Conservation (phyloP, 2,797 vertebrate genomes). For the Emydoidea blandingii region DNA sequence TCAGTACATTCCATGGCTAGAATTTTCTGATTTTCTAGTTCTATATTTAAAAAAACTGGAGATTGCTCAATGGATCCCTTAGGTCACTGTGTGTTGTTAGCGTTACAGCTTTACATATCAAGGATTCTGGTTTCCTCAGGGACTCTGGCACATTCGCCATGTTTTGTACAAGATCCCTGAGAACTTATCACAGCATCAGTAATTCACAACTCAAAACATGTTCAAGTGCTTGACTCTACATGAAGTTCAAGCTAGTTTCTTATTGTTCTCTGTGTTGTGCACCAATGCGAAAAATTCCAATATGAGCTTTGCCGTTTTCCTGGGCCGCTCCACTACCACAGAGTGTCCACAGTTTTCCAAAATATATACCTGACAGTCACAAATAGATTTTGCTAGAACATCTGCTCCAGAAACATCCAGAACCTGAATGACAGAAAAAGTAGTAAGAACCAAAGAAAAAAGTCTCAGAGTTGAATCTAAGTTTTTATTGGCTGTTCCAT, state of each 20-base stretch:
- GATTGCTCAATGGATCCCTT: constrained; percentile 64
- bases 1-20: constrained; percentile 34
- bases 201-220: constrained; percentile 46
- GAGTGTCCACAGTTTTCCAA: constrained; percentile 94
- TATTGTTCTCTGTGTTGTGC: constrained; percentile 81
- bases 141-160: constrained; percentile 70
- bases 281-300: constrained; percentile 85
- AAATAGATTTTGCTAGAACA: constrained; percentile 81
- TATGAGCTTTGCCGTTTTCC: constrained; percentile 90
- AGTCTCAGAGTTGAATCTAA: rapidly evolving
- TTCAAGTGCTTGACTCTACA: not conserved
- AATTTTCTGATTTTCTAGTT: constrained; percentile 54
- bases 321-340: constrained; percentile 91
- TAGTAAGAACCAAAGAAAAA: not conserved
- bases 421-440: constrained; percentile 79
- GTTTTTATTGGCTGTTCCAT: not conserved
- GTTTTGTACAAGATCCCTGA: constrained; percentile 81
- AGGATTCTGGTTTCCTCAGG: constrained; percentile 77
- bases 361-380: constrained; percentile 87
- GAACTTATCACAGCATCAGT: constrained; percentile 70
- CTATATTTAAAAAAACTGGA: constrained; percentile 62
- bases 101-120: constrained; percentile 46
- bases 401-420: constrained; percentile 90
- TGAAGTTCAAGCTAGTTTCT: constrained; percentile 85
- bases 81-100: constrained; percentile 55